A percentile compares a stretch with the other conserved stretches of the same genome.
These are phyloP conservation scores for Aphrocallistes beatrix DNA, from an alignment of 37 sponge, comb jelly and placozoan genomes.

Conservation along the genomic window DNA sequence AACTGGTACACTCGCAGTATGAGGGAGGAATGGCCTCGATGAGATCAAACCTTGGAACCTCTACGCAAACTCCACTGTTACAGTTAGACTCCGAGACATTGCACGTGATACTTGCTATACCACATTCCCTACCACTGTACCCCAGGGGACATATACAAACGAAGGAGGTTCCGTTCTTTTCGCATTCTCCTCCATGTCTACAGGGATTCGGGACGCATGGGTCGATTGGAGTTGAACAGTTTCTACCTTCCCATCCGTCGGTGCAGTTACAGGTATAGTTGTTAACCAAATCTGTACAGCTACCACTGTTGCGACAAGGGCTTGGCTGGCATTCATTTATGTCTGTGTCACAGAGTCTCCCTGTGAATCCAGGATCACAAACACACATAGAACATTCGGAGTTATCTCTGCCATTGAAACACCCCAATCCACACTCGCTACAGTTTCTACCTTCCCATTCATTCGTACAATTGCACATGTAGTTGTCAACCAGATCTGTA, in stretches of 20 bases:
- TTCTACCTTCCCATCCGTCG: neutral
- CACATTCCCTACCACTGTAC: constrained; percentile 21
- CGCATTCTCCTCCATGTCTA: constrained; percentile 18
- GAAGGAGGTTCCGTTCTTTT: neutral
- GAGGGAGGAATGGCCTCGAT: constrained; percentile 27
- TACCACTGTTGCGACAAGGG: constrained; percentile 25
- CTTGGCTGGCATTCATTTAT: constrained; percentile 18
- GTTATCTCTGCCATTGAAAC: neutral
- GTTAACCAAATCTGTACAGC: constrained; percentile 23
- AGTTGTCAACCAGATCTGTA: neutral
- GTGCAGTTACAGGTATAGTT: constrained; percentile 12
- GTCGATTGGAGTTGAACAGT: constrained; percentile 17
- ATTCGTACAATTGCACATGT: constrained; percentile 24
- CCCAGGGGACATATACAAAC: constrained; percentile 20
- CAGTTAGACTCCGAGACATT: constrained; percentile 20
- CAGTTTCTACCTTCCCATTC: constrained; percentile 27
- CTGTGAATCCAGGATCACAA: constrained; percentile 23
- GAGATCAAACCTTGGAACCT: constrained; percentile 1
- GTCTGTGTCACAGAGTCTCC: constrained; percentile 21
- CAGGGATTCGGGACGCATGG: constrained; percentile 38
- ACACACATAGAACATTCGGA: neutral
- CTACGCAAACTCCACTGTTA: constrained; percentile 30
- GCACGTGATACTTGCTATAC: neutral
- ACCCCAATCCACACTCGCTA: neutral
- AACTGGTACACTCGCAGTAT: neutral